Conservation (phyloP, 2,888 invertebrate genomes). For the Lasius platythorax region DNA sequence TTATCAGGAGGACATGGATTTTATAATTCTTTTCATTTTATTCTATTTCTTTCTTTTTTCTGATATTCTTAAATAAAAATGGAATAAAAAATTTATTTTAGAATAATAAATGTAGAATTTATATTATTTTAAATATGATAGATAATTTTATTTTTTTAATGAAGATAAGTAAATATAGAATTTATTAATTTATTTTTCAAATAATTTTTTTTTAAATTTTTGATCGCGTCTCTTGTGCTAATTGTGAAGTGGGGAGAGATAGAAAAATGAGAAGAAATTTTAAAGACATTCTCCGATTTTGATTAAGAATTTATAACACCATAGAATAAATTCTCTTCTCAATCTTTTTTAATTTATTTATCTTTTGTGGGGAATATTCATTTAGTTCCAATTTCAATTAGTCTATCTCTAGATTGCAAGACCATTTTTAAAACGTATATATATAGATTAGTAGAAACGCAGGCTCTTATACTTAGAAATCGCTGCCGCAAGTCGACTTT, state of each 20-base stretch:
- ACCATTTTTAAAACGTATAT: constrained; percentile 45
- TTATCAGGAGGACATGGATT: not conserved
- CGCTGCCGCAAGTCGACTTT: constrained; percentile 55
- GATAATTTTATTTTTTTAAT: not conserved
- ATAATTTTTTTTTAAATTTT: not conserved
- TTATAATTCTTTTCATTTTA: not conserved
- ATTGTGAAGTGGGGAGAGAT: not conserved
- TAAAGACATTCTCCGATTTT: not conserved
- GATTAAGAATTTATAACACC: not conserved
- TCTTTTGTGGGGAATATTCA: not conserved
- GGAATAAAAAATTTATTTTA: constrained; percentile 5
- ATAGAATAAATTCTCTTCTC: not conserved
- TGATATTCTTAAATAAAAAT: not conserved
- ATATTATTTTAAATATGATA: not conserved
- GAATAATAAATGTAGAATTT: not conserved
- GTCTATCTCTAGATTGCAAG: not conserved
- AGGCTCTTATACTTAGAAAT: constrained; percentile 44
- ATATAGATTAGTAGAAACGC: constrained; percentile 46
- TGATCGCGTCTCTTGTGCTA: not conserved
- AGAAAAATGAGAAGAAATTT: not conserved
- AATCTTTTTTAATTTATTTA: not conserved
- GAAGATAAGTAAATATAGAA: not conserved
- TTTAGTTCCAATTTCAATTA: not conserved
- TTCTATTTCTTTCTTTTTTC: not conserved
- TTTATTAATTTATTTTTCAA: not conserved